phyloP scores from a whole-genome alignment of 1,140 invertebrate species.

The Orchesella cincta region DNA sequence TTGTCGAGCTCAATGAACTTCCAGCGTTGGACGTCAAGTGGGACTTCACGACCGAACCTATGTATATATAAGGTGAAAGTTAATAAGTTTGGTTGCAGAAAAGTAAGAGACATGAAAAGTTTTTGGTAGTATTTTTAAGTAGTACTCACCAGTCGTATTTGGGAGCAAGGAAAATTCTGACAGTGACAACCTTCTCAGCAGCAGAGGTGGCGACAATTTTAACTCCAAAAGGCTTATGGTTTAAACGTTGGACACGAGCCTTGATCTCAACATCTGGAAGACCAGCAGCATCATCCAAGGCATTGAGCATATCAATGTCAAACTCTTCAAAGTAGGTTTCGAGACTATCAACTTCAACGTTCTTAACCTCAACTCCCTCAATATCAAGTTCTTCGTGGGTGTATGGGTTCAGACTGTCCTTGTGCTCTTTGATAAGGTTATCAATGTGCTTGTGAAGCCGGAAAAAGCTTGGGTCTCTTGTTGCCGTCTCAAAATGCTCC shows the following conservation, averaged over 20 bases:
- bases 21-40: conserved; percentile 47
- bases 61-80: conserved; percentile 61
- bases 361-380: conserved; percentile 66
- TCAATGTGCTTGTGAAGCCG: conserved; percentile 64
- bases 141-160: conserved; percentile 65
- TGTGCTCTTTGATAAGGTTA: conserved; percentile 60
- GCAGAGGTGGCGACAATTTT: conserved; percentile 61
- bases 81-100: conserved; percentile 68
- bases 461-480: conserved; percentile 69
- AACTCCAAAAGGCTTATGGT: conserved; percentile 67
- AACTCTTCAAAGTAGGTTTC: conserved; percentile 72
- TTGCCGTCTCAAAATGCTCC: conserved; percentile 60
- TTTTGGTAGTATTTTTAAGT: conserved; percentile 58
- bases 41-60: conserved; percentile 41
- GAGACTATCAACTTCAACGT: conserved; percentile 66
- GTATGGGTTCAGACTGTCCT: conserved; percentile 52
- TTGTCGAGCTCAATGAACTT: conserved; percentile 52
- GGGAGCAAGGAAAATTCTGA: conserved; percentile 66
- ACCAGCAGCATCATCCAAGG: conserved; percentile 55
- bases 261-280: conserved; percentile 49
- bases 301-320: conserved; percentile 68
- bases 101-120: conserved; percentile 66
- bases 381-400: conserved; percentile 57
- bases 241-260: conserved; percentile 62
- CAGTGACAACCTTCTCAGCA: conserved; percentile 59